Conservation (phyloP, 2,797 vertebrate species). For the Hyperoplus immaculatus region DNA sequence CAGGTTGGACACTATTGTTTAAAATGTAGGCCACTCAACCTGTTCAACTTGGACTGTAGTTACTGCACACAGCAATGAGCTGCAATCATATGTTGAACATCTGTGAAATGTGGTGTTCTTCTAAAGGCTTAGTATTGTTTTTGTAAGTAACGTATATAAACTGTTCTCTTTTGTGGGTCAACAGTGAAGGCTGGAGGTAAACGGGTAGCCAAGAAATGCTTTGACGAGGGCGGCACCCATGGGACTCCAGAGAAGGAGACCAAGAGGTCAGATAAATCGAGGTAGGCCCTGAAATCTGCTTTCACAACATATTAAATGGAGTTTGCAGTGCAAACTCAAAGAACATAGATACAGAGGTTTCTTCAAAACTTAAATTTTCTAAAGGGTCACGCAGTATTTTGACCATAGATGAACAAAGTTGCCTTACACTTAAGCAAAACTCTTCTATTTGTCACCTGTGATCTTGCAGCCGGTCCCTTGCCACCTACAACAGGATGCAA, state of each 20-base stretch:
- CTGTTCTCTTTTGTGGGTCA: conserved; percentile 4
- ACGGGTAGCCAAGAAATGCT: conserved; percentile 90
- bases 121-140: no score
- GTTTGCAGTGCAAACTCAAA: neutral
- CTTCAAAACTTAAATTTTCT: neutral
- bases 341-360: neutral
- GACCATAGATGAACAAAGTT: neutral
- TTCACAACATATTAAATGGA: neutral
- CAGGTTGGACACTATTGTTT: neutral
- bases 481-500: conserved; percentile 85
- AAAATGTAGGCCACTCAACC: neutral
- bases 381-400: neutral
- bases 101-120: neutral
- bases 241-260: conserved; percentile 83
- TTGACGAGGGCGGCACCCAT: conserved; percentile 81
- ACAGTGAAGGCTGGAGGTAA: conserved; percentile 93
- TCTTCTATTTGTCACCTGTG: conserved; percentile 11
- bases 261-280: conserved; percentile 87
- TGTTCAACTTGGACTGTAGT: neutral
- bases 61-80: neutral
- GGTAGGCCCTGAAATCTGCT: conserved; percentile 71
- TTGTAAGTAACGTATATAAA: neutral
- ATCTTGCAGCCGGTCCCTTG: conserved; percentile 71
- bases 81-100: neutral
- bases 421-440: neutral